A percentile compares a stretch with the other conserved stretches of the same genome.
These are phyloP conservation scores for Parambassis ranga DNA, from an alignment of 2,797 vertebrate species.

Conservation along the genomic window DNA sequence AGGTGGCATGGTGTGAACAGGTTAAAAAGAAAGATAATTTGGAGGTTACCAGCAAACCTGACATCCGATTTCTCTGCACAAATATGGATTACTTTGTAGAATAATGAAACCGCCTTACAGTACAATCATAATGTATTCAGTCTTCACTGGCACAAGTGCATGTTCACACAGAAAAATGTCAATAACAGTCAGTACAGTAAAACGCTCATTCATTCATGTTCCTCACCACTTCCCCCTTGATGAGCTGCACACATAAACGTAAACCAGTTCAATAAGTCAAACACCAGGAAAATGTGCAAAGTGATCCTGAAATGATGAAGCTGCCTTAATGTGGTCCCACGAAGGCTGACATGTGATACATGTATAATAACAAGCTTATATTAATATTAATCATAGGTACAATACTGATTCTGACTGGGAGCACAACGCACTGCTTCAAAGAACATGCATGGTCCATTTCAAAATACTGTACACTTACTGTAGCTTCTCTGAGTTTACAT, in stretches of 20 bases:
- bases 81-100: too few species aligned
- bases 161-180: background rate
- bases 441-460: background rate
- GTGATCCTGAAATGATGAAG: conserved; percentile 29
- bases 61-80: too few species aligned
- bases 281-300: conserved; percentile 26
- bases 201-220: conserved; percentile 1
- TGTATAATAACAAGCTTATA: conserved; percentile 22
- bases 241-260: conserved; percentile 1
- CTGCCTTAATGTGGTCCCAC: conserved; percentile 33
- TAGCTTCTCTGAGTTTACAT: too few species aligned
- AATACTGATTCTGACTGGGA: background rate
- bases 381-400: background rate
- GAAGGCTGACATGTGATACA: background rate
- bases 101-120: background rate
- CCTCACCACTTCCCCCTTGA: background rate
- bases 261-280: conserved; percentile 7
- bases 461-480: too few species aligned
- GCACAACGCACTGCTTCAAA: background rate
- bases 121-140: conserved; percentile 4
- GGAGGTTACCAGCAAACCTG: too few species aligned
- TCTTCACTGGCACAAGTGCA: background rate
- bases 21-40: too few species aligned
- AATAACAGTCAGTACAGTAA: conserved; percentile 3
- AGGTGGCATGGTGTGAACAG: background rate